Percentiles rank a stretch among this genome's conserved stretches.
phyloP scores from a whole-genome alignment of 2,113 vertebrate genomes.

The Xiphias gladius region DNA sequence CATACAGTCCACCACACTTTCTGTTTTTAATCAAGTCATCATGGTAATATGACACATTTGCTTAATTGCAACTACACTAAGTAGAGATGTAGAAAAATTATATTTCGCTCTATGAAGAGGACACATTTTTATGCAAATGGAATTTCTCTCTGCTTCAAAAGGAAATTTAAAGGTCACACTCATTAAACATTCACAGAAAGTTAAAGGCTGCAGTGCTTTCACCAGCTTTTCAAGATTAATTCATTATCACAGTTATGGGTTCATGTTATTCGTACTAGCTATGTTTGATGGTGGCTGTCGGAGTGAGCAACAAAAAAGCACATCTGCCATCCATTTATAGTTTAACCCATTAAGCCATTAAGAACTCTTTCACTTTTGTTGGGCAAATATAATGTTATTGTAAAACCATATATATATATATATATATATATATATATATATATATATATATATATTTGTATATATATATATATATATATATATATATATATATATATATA shows the following conservation, averaged over 20 bases:
- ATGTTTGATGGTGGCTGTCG: slow-evolving; percentile 41
- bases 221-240: slow-evolving; percentile 37
- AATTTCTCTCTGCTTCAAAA: slow-evolving; percentile 32
- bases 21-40: slow-evolving; percentile 31
- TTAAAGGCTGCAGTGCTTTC: slow-evolving; percentile 22
- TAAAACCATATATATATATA: slow-evolving; percentile 28
- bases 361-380: slow-evolving; percentile 58
- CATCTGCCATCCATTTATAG: slow-evolving; percentile 47
- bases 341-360: slow-evolving; percentile 45
- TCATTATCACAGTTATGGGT: slow-evolving; percentile 40
- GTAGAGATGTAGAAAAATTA: slow-evolving; percentile 23
- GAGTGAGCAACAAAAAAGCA: slow-evolving; percentile 61
- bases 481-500: slow-evolving; percentile 38
- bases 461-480: slow-evolving; percentile 42
- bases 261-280: slow-evolving; percentile 35
- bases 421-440: slow-evolving; percentile 32
- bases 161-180: slow-evolving; percentile 57
- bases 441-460: slow-evolving; percentile 22
- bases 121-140: slow-evolving; percentile 39
- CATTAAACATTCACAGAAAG: slow-evolving; percentile 52
- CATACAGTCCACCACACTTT: neutral
- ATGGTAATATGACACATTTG: slow-evolving; percentile 23
- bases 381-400: slow-evolving; percentile 62
- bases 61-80: slow-evolving; percentile 32
- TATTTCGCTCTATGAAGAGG: slow-evolving; percentile 13